Base-by-base conservation (phyloP, 2,113 vertebrate genomes). In the Oxyura jamaicensis region DNA sequence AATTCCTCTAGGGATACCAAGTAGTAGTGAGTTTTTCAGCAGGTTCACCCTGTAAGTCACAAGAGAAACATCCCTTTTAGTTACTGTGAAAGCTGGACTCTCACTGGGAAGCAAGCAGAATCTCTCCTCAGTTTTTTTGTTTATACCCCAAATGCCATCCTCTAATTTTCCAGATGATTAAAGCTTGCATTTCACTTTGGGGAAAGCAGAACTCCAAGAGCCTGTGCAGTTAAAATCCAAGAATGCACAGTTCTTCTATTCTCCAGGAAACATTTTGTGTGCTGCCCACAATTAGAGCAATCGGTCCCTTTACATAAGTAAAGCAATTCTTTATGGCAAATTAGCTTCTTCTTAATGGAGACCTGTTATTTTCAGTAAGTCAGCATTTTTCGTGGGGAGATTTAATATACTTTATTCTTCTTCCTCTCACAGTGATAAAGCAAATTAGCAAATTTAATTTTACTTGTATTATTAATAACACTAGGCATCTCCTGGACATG, bases 391-490 rank as follows among this genome's bases (percentile, higher is more conserved):
- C 74, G 80, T 69, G 48, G 22, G 63, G 71, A 91, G 53, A 93
- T 86, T 91, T 91, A 96, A 96, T 95, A 94, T 91, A 92, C 29
- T 91, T 93, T 77, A 52, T 95, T 94, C 88, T 92, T 93, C 77
- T 90, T 93, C 66, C 63, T 50, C 66, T 93, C 71, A 55, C 41
- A 94, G n/a, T 84, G 74, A 92, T 82, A 95, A 81, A 81, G 90
- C 33, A 92, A 93, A 94, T 94, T 94, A 81, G 90, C 33, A 92
- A 93, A 94, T 94, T 94, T 84, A 93, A 94, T 96, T 94, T 94
- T 84, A 76, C 62, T 93, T 1, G 0, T 79, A 50, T 90, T 94
- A 90, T 89, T 93, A 91, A 80, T 63, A 89, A 85, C 71, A 86
- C 81, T 86, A 84, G 86, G 65, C 39, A 65, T 82, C 77, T 73